Evolutionary conservation across 2,888 invertebrate species (phyloP).

Genomic region (Drosophila leonis): DNA sequence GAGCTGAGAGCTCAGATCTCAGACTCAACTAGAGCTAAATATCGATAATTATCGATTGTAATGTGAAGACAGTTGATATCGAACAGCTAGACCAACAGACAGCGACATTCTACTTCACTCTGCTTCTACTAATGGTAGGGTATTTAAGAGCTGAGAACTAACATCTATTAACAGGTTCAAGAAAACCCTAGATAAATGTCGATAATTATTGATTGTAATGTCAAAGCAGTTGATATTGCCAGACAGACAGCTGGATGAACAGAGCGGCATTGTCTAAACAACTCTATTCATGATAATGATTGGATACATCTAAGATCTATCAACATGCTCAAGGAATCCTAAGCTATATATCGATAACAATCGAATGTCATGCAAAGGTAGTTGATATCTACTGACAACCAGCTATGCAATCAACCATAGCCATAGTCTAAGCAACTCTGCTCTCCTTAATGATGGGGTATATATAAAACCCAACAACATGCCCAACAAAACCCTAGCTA

Average conservation of each 20-base stretch:
- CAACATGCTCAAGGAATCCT: too few relatives aligned
- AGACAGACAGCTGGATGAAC: too few relatives aligned
- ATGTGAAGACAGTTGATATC: neutral
- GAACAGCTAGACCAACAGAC: neutral
- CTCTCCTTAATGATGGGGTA: neutral
- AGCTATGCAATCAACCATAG: neutral
- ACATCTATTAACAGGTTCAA: neutral
- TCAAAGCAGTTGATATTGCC: too few relatives aligned
- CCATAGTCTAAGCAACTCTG: neutral
- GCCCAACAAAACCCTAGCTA: neutral
- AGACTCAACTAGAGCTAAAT: too few relatives aligned
- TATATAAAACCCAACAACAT: neutral
- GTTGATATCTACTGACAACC: too few relatives aligned
- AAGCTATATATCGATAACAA: neutral
- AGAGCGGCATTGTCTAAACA: too few relatives aligned
- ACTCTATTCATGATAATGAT: too few relatives aligned
- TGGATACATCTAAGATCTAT: too few relatives aligned
- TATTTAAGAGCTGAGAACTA: neutral
- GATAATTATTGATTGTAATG: neutral
- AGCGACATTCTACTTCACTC: neutral
- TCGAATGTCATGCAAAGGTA: neutral
- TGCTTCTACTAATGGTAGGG: accelerated
- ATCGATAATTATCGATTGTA: neutral
- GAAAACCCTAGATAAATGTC: neutral
- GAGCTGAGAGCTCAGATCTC: neutral